Base-by-base conservation (phyloP, 2,888 invertebrate genomes). In the Hylaea fasciaria region DNA sequence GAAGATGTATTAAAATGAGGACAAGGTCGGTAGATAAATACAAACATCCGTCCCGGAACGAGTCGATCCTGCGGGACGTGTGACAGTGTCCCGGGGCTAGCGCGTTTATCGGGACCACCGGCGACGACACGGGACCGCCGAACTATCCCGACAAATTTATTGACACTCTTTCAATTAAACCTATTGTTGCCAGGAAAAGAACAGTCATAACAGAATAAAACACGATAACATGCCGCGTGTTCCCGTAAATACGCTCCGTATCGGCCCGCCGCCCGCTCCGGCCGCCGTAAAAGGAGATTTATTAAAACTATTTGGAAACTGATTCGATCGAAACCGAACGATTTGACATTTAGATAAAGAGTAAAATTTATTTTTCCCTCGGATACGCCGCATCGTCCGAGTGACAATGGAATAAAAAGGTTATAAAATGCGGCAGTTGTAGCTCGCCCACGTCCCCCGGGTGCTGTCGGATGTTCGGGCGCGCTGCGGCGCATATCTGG, bases 271-370 rank as follows among this genome's bases (percentile, higher is more conserved):
- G 80, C 51, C 29, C 78, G 83, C 81, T 80, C 78, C 76, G 76
- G 77, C 71, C 83, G 83, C 87, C 81, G 90, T 92, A 91, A 92
- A 92, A 91, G 90, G 91, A 91, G 92, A 92, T 92, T 92, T 92
- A 92, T 92, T 91, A 89, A 91, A 92, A 92, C 91, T 91, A 91
- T 92, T 92, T 89, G 88, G 87, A 86, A 89, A 92, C 92, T 86
- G 91, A 92, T 91, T 89, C 92, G 91, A 92, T 92, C 91, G 92
- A 83, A 87, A 86, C 84, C 85, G 89, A 86, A 90, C 90, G 92
- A 92, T 92, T 92, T 92, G 92, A 92, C 92, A 90, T 92, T 91
- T 89, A 92, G 92, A 92, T 92, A 92, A 92, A 91, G 85, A 87
- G 82, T 89, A 81, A 90, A 91, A 92, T 92, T 92, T 92, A 91